Evolutionary conservation across 2,113 vertebrate species (phyloP), one percentile per base, ranked within the genome.

Genomic region (Epinephelus fuscoguttatus): DNA sequence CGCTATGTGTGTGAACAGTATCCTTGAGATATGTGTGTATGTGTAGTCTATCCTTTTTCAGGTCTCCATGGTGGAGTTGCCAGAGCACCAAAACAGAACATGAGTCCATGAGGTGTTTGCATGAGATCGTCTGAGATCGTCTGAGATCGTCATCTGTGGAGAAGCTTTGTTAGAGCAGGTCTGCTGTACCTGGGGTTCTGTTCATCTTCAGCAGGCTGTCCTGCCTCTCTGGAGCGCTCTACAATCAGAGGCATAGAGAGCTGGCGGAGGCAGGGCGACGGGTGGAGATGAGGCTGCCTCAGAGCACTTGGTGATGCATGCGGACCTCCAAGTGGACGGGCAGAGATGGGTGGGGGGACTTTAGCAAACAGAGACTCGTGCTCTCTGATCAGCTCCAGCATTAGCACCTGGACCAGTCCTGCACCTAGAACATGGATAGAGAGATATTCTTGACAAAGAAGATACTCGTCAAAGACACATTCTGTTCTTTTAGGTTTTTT

Each of bases 281-380:
- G 80, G 40, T 86, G 86, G 19, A 90, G 75, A 40, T 83, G 85
- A 64, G 83, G 74, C 50, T 79, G 84, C 9, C 59, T 77, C 78
- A 90, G 78, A 37, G 74, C 73, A 0, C 42, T 45, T 0, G 86
- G 84, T 0, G 92, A 91, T 2, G 64, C 84, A 0, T 52, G 69
- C 1, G 9, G 67, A 9, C 73, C 81, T 72, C 78, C 81, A 18
- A 79, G 77, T 33, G 75, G 80, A 15, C 40, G 70, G 17, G n/a
- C n/a, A 17, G 76, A 81, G 45, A 53, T 2, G 57, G 86, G 66
- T 9, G 84, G 85, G 6, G 90, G 42, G 15, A 85, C 59, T 88
- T 88, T 93, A 9, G 92, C 89, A 57, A 96, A 95, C 15, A 96
- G 94, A 63, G 86, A 75, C 60, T 76, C 85, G 1, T 96, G 93